Evolutionary conservation across 2,888 invertebrate species (phyloP), one percentile per base, ranked within the genome.

Genomic region (Macropis europaea): DNA sequence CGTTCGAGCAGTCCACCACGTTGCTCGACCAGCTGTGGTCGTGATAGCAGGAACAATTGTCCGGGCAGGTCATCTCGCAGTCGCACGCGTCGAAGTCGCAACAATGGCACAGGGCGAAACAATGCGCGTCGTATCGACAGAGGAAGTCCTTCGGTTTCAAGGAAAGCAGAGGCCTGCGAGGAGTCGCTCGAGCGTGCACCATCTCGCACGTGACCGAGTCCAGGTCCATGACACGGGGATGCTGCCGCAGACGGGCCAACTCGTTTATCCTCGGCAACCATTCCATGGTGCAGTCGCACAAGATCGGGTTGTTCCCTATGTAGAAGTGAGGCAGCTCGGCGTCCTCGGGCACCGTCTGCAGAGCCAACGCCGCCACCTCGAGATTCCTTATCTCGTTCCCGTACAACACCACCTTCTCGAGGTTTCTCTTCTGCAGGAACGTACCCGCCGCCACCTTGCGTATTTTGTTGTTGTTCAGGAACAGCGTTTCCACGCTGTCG

Each of bases 11-110:
- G 91, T 95, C 95, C 79, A 96, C 95, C 62, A 96, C 95, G 91
- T 96, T 96, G 87, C 95, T 94, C 83, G 94, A 93, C 95, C 96
- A 96, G 83, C 94, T 94, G 90, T 95, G 94, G 91, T 97, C 96
- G 91, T 96, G 95, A 92, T 94, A 97, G 90, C 97, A 97, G 79
- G 94, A 94, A 90, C 97, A 97, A 89, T 94, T 95, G 89, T 93
- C 93, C 78, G 97, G 97, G 90, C 97, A 97, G 83, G 95, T 95
- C 95, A 96, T 96, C 92, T 96, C 95, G 90, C 97, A 97, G 91
- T 97, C 97, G 91, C 97, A 97, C 75, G 95, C 95, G 90, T 96
- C 96, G 91, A 95, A 97, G 89, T 96, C 96, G 91, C 97, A 97
- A 91, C 97, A 97, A 90, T 96, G 95, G 90, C 97, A 97, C 74